Conservation (phyloP, 2,797 vertebrate species). For the Parambassis ranga region DNA sequence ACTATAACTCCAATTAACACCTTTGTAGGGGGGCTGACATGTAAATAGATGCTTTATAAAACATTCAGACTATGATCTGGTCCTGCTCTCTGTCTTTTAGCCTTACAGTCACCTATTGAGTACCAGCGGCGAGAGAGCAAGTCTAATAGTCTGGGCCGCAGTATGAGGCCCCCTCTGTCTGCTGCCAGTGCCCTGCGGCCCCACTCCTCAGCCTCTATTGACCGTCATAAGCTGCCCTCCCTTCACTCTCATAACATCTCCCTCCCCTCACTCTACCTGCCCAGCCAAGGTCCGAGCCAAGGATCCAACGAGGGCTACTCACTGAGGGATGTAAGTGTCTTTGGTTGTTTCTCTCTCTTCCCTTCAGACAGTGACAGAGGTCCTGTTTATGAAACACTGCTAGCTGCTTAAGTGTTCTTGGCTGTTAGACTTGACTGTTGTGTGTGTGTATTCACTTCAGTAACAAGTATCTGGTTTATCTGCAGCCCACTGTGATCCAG, state of each 20-base stretch:
- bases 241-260: constrained; percentile 87
- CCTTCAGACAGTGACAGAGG: neutral
- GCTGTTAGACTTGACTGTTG: neutral
- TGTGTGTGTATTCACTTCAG: constrained; percentile 1
- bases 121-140: constrained; percentile 93
- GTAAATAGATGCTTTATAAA: neutral
- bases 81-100: constrained; percentile 65
- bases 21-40: too few species aligned
- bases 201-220: constrained; percentile 87
- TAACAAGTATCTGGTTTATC: constrained; percentile 37
- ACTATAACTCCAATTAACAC: too few species aligned
- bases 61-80: neutral
- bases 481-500: constrained; percentile 67
- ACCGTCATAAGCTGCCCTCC: constrained; percentile 83
- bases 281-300: constrained; percentile 76
- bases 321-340: constrained; percentile 66
- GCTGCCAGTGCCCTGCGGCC: constrained; percentile 77
- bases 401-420: constrained; percentile 8
- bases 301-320: constrained; percentile 60
- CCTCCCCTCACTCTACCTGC: constrained; percentile 87
- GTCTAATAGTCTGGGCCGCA: constrained; percentile 90
- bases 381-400: constrained; percentile 17
- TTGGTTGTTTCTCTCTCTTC: neutral
- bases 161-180: constrained; percentile 80
- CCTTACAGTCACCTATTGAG: constrained; percentile 93